Percentiles rank a stretch among this genome's conserved stretches.
Conservation (phyloP, 1,140 invertebrate species). For the Lutraria rhynchaena region DNA sequence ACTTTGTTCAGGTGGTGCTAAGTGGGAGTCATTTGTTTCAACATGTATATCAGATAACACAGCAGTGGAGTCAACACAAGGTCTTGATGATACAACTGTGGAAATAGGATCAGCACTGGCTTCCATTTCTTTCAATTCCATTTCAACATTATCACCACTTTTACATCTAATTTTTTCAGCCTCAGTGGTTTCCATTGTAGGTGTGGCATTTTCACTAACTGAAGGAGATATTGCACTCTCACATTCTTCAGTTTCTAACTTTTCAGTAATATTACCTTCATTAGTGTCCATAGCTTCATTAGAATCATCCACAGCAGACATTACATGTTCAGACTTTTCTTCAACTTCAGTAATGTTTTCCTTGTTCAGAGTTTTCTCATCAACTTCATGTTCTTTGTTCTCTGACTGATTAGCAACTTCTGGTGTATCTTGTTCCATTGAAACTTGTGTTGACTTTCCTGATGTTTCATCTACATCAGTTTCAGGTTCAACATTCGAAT, state of each 20-base stretch:
- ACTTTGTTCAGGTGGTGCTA: not conserved
- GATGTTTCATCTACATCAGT: not conserved
- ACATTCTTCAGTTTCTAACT: not conserved
- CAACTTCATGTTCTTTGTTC: no score
- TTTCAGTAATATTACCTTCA: not conserved
- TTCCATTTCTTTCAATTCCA: not conserved
- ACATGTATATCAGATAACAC: constrained; percentile 25
- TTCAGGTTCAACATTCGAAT: not conserved
- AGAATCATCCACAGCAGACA: no score
- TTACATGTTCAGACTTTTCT: no score
- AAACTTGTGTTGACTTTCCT: no score
- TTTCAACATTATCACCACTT: no score
- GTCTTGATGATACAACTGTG: constrained; percentile 3
- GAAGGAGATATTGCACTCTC: not conserved
- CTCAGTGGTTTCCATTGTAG: no score
- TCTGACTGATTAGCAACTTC: no score
- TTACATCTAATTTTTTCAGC: no score
- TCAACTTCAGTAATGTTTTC: no score
- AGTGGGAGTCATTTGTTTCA: not conserved
- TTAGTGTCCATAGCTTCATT: not conserved
- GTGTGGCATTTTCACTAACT: no score
- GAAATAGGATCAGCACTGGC: not conserved
- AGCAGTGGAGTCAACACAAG: not conserved
- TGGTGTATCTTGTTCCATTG: no score
- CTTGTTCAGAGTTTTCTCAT: no score